phyloP scores from a whole-genome alignment of 2,888 invertebrate genomes.

The Pyrrhia umbra region DNA sequence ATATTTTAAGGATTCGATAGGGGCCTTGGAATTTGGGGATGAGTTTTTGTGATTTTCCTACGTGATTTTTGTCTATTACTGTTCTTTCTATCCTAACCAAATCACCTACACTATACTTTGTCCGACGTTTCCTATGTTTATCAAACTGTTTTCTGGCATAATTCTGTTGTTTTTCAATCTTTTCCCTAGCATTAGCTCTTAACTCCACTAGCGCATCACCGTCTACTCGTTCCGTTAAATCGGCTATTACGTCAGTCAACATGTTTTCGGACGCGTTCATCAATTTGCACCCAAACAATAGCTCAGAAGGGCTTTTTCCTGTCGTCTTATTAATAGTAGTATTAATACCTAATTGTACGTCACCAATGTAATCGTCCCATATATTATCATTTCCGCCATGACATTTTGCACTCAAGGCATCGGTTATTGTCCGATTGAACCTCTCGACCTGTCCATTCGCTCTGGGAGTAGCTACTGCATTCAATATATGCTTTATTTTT shows the following conservation, averaged over 20 bases:
- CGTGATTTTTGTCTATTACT: conserved; percentile 22
- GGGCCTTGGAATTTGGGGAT: conserved; percentile 15
- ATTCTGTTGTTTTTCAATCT: conserved; percentile 28
- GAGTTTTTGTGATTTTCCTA: conserved; percentile 20
- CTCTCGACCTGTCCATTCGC: conserved; percentile 27
- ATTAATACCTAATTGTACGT: conserved; percentile 47
- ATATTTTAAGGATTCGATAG: conserved; percentile 17
- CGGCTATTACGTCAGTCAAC: conserved; percentile 30
- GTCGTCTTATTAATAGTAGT: conserved; percentile 38
- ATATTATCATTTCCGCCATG: conserved; percentile 10
- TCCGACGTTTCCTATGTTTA: conserved; percentile 14
- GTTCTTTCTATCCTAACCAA: conserved; percentile 15
- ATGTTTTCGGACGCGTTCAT: conserved; percentile 38
- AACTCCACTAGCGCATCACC: conserved; percentile 15
- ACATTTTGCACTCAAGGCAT: conserved; percentile 12
- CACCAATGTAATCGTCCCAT: conserved; percentile 42
- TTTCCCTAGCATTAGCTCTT: conserved; percentile 23
- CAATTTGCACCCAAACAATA: conserved; percentile 45
- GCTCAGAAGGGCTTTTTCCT: conserved; percentile 45
- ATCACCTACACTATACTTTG: conserved; percentile 11
- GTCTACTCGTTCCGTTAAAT: not conserved
- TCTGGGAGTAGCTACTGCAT: conserved; percentile 24
- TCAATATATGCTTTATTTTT: conserved; percentile 20
- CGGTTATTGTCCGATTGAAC: conserved; percentile 16
- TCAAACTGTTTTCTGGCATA: conserved; percentile 27